Percentiles rank a stretch among this genome's conserved stretches.
Conservation (phyloP, 2,797 vertebrate genomes). For the Typhlichthys subterraneus region DNA sequence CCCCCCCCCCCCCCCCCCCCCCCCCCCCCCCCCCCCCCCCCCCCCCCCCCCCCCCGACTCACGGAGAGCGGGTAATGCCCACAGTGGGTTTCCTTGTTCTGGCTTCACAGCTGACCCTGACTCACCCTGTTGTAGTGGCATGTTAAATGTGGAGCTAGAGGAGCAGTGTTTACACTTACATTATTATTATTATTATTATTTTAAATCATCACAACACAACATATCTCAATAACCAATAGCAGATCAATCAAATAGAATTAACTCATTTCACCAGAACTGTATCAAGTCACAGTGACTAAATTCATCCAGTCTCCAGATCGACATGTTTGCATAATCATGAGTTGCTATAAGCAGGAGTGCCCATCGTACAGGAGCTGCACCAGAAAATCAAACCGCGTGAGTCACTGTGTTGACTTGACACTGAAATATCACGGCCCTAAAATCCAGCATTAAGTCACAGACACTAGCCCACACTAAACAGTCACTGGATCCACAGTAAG, state of each 20-base stretch:
- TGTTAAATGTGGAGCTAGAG: constrained; percentile 46
- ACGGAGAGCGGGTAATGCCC: constrained; percentile 32
- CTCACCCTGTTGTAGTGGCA: constrained; percentile 44
- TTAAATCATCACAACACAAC: too few relatives aligned
- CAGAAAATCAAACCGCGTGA: constrained; percentile 53
- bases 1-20: too few relatives aligned
- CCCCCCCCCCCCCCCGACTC: neutral
- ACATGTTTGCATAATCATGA: neutral
- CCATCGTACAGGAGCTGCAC: constrained; percentile 32
- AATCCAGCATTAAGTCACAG: constrained; percentile 12
- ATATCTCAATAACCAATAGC: constrained; percentile 7
- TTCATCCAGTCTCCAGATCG: neutral
- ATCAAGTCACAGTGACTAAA: constrained; percentile 1
- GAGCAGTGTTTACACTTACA: too few relatives aligned
- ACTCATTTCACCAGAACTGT: neutral
- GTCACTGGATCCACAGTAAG: neutral
- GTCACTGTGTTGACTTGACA: constrained; percentile 56
- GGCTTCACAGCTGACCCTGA: constrained; percentile 52
- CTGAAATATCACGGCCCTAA: constrained; percentile 16
- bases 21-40: too few relatives aligned
- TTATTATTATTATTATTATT: too few relatives aligned
- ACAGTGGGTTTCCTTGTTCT: constrained; percentile 54
- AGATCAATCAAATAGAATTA: constrained; percentile 9
- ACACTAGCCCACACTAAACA: constrained; percentile 1
- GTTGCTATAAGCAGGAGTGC: constrained; percentile 7